Evolutionary conservation across 1,140 invertebrate species (phyloP), one percentile per base, ranked within the genome.

Genomic region (Nilaparvata lugens): DNA sequence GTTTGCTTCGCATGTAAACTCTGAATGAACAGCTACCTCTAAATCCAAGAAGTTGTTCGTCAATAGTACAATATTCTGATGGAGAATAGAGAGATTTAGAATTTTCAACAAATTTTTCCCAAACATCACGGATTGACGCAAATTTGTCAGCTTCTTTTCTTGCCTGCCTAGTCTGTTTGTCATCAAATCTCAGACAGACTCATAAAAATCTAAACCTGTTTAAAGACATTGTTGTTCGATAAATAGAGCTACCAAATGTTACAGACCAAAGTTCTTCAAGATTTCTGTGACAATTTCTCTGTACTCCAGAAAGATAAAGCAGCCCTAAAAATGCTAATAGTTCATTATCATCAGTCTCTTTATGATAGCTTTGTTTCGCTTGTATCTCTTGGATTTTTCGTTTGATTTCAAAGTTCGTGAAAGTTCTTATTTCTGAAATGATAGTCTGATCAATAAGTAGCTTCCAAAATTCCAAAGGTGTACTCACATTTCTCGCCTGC

Each of bases 1-100:
- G 64, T 64, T 75, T 78, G 42, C 68, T 68, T 28, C 75, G 72
- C 57, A 79, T 76, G 60, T 76, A 77, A 56, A 75, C 69, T 45
- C 69, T 64, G 58, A 77, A 74, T 24, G 56, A 56, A 58, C 72
- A 75, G 9, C 67, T 24, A 16, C 74, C 74, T 40, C 69, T 52
- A 63, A 69, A 68, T 43, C 60, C 59, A 24, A 67, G 56, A 7
- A 69, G 42, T 40, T 62, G 56, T 40, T 62, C 56, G 16, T 54
- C 31, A n/a, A 58, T 45, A 18, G 55, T 62, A 7, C 51, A 25
- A 45, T 62, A 58, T 57, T 53, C 23, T 19, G 45, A 51, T 45
- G 53, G 62, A 18, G 58, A 43, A 35, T 64, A 64, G 52, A 52
- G 24, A 13, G 19, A 40, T 57, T 61, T 31, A 43, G 35, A 61